Evolutionary conservation across 1,140 invertebrate species (phyloP).

Genomic region (Trachymyrmex cornetzi): DNA sequence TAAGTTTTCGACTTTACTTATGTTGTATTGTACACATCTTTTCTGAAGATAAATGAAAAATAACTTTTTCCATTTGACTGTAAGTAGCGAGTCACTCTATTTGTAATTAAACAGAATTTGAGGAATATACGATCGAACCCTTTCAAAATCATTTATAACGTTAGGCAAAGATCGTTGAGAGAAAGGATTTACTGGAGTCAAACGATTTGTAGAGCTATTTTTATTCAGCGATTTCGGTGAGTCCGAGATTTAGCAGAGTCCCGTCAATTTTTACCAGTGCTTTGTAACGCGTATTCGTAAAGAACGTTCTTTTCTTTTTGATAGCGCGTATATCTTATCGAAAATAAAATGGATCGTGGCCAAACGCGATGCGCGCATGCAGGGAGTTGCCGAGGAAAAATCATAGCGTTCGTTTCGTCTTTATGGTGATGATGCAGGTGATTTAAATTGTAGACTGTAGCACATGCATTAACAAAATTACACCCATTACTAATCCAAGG

Average conservation of each 20-base stretch:
- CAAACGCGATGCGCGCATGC: slow-evolving; percentile 46
- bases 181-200: slow-evolving; percentile 24
- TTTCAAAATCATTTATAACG: neutral
- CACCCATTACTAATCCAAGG: neutral
- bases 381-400: slow-evolving; percentile 28
- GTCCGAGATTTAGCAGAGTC: slow-evolving; percentile 24
- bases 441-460: slow-evolving; percentile 48
- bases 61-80: neutral
- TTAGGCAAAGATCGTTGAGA: slow-evolving; percentile 17
- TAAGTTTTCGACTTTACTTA: slow-evolving; percentile 19
- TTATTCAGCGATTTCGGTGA: slow-evolving; percentile 68
- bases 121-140: neutral
- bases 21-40: neutral
- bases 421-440: slow-evolving; percentile 27
- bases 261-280: slow-evolving; percentile 67
- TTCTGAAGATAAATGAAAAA: slow-evolving; percentile 23
- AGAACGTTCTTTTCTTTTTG: slow-evolving; percentile 36
- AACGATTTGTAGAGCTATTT: slow-evolving; percentile 34
- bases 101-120: slow-evolving; percentile 10
- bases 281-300: slow-evolving; percentile 29
- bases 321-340: slow-evolving; percentile 62
- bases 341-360: slow-evolving; percentile 72
- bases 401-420: neutral
- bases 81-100: neutral
- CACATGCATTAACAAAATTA: slow-evolving; percentile 36